Conservation (phyloP, 2,113 vertebrate genomes). For the Puntigrus tetrazona region DNA sequence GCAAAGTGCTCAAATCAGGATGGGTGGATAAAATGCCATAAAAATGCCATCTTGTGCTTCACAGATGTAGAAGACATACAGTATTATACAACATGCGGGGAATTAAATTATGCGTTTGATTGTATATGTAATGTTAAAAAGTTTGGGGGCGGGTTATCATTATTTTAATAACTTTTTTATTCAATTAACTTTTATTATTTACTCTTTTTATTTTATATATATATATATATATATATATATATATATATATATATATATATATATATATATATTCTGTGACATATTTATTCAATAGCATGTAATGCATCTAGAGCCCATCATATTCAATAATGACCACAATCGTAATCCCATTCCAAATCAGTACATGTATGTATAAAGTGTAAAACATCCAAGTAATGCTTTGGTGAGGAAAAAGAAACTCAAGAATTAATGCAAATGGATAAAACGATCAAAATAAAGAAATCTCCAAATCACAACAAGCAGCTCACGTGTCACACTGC, state of each 20-base stretch:
- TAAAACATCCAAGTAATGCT: neutral
- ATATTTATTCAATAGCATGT: neutral
- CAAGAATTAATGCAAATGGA: neutral
- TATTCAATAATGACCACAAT: neutral
- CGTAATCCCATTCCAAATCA: neutral
- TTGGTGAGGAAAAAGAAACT: neutral
- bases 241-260: too few relatives aligned
- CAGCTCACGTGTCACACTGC: neutral
- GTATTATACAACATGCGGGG: neutral
- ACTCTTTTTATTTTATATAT: too few relatives aligned
- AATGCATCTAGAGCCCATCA: neutral
- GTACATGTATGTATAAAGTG: neutral
- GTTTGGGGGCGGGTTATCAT: too few relatives aligned
- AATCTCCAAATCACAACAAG: slow-evolving; percentile 18
- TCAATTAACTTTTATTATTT: too few relatives aligned
- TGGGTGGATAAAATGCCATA: neutral
- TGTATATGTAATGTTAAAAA: neutral
- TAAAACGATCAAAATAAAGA: neutral
- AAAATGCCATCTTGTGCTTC: neutral
- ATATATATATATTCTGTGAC: too few relatives aligned
- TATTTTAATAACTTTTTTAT: too few relatives aligned
- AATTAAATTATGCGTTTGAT: neutral
- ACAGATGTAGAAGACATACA: neutral
- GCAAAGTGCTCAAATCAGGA: neutral
- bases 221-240: too few relatives aligned